Evolutionary conservation across 2,888 invertebrate genomes (phyloP).

Genomic region (Notodonta ziczac): DNA sequence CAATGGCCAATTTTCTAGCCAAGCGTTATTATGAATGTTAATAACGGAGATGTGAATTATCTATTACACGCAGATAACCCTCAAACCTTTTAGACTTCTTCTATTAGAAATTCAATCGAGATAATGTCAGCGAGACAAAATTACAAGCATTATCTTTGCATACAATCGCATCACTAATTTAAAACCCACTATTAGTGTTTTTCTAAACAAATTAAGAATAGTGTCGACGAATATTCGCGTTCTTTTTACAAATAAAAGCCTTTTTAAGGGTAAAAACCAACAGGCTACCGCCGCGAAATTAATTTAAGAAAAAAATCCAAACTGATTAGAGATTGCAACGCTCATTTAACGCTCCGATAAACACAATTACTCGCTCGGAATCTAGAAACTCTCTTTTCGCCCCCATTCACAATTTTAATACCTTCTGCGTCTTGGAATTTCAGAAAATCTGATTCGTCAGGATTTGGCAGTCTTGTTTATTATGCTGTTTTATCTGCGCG

Average conservation of each 20-base stretch:
- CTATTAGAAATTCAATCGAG: neutral
- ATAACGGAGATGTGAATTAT: constrained; percentile 27
- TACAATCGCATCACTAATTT: neutral
- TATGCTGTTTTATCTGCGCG: constrained; percentile 24
- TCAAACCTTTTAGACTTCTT: constrained; percentile 4
- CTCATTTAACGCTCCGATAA: constrained; percentile 80
- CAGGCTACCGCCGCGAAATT: constrained; percentile 41
- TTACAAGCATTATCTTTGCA: neutral
- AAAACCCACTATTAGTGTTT: neutral
- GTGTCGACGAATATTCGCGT: constrained; percentile 5
- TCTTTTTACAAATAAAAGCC: constrained; percentile 6
- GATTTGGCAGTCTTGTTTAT: too few species aligned
- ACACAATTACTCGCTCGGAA: constrained; percentile 70
- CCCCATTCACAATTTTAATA: constrained; percentile 55
- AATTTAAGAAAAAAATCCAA: constrained; percentile 40
- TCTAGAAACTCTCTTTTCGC: constrained; percentile 54
- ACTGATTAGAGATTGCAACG: constrained; percentile 77
- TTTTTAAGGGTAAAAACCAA: constrained; percentile 43
- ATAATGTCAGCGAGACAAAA: neutral
- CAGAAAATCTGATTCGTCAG: constrained; percentile 25
- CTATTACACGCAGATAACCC: constrained; percentile 7
- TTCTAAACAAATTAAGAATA: constrained; percentile 18
- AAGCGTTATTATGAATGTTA: constrained; percentile 59
- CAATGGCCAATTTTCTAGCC: constrained; percentile 65
- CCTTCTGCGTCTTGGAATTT: constrained; percentile 36